Conservation (phyloP, 2,888 invertebrate species). For the Thymelicus sylvestris region DNA sequence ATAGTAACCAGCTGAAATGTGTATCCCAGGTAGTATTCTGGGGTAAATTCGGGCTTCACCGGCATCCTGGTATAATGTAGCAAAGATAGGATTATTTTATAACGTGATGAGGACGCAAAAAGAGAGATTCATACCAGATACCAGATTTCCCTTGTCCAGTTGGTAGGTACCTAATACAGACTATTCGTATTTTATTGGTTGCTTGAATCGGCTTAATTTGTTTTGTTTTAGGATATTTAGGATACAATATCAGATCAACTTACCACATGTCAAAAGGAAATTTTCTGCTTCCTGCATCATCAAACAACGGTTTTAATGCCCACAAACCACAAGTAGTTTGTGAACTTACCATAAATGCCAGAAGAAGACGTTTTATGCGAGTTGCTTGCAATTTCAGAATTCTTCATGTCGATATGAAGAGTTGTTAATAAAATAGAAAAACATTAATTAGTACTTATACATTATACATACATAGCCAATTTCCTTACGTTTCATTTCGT, state of each 20-base stretch:
- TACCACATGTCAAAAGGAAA: slow-evolving; percentile 79
- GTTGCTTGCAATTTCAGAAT: slow-evolving; percentile 62
- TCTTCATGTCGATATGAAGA: slow-evolving; percentile 46
- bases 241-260: slow-evolving; percentile 40
- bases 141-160: too few relatives aligned
- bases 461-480: too few relatives aligned
- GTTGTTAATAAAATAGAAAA: slow-evolving; percentile 6
- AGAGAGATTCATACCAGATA: too few relatives aligned
- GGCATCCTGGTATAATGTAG: slow-evolving; percentile 67
- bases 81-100: neutral
- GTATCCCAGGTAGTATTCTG: slow-evolving; percentile 70
- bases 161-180: too few relatives aligned
- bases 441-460: neutral
- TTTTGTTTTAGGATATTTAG: too few relatives aligned
- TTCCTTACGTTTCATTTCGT: too few relatives aligned
- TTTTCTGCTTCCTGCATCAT: slow-evolving; percentile 65
- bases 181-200: too few relatives aligned
- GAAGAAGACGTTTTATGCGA: slow-evolving; percentile 64
- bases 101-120: too few relatives aligned
- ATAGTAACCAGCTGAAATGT: slow-evolving; percentile 68
- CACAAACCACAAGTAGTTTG: slow-evolving; percentile 69
- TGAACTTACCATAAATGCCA: slow-evolving; percentile 70
- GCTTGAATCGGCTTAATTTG: too few relatives aligned
- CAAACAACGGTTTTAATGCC: slow-evolving; percentile 72
- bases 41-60: slow-evolving; percentile 56